These are phyloP conservation scores for Melanotaenia trifasciata DNA, from an alignment of 2,797 vertebrate genomes.

Conservation along the genomic window DNA sequence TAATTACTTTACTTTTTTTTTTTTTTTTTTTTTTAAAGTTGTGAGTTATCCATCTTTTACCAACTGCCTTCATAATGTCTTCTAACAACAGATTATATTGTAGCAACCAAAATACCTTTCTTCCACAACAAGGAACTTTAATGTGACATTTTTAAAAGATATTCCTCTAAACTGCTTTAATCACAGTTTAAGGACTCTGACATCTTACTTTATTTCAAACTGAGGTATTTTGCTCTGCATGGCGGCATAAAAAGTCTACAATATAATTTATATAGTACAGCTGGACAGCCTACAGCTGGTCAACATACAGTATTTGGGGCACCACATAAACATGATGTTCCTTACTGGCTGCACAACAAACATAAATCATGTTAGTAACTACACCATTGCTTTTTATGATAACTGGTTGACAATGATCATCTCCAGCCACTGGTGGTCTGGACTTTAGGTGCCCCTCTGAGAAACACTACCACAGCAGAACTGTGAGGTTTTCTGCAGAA, in stretches of 20 bases:
- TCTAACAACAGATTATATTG: too few species aligned
- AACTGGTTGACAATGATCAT: constrained; percentile 72
- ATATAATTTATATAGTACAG: constrained; percentile 33
- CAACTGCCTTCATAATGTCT: too few species aligned
- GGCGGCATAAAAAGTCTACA: constrained; percentile 27
- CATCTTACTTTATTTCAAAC: constrained; percentile 1
- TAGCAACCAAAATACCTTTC: neutral
- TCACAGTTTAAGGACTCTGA: constrained; percentile 32
- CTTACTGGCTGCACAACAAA: constrained; percentile 42
- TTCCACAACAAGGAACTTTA: neutral
- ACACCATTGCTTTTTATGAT: constrained; percentile 21
- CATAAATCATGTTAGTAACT: constrained; percentile 44
- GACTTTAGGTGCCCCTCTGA: constrained; percentile 37
- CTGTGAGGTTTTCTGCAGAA: constrained; percentile 50
- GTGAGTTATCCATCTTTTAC: too few species aligned
- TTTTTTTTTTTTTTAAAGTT: too few species aligned
- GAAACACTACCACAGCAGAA: constrained; percentile 65
- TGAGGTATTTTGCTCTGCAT: constrained; percentile 26
- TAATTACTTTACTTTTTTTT: too few species aligned
- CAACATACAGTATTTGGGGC: constrained; percentile 37
- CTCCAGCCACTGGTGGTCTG: constrained; percentile 54
- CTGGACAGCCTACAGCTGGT: constrained; percentile 42
- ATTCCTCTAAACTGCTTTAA: constrained; percentile 25
- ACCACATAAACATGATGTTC: constrained; percentile 41
- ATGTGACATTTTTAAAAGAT: constrained; percentile 23